Percentiles rank a stretch among this genome's conserved stretches.
Evolutionary conservation across 92 coral and sea anemone species (phyloP).

Genomic region (Diadumene lineata): DNA sequence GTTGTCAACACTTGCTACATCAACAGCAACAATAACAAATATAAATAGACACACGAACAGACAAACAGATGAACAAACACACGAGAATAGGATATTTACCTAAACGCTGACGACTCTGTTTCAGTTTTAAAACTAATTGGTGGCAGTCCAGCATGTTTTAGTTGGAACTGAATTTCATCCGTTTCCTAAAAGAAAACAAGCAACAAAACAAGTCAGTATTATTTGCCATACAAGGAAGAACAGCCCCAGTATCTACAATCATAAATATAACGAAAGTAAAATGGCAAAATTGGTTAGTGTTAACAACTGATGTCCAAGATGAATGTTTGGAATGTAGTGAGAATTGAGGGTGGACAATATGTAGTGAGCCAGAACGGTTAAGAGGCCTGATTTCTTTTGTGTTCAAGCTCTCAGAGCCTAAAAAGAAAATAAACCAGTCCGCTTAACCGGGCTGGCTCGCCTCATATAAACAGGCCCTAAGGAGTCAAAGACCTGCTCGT

Average conservation of each 20-base stretch:
- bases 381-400: neutral
- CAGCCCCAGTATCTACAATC: neutral
- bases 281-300: neutral
- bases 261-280: neutral
- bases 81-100: constrained; percentile 34
- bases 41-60: neutral
- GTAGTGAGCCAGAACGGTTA: neutral
- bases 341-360: too few relatives aligned
- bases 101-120: constrained; percentile 72
- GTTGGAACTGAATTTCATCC: constrained; percentile 82
- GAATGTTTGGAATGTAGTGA: too few relatives aligned
- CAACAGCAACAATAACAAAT: neutral
- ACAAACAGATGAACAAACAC: neutral
- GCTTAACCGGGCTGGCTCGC: too few relatives aligned
- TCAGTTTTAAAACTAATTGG: constrained; percentile 84
- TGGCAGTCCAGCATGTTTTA: constrained; percentile 78
- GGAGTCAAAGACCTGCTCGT: too few relatives aligned
- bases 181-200: constrained; percentile 62
- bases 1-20: too few relatives aligned
- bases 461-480: too few relatives aligned
- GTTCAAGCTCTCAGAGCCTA: too few relatives aligned
- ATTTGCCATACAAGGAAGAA: neutral
- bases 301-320: too few relatives aligned
- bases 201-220: neutral
- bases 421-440: too few relatives aligned